Evolutionary conservation across 2,888 invertebrate species (phyloP), one percentile per base, ranked within the genome.

Genomic region (Acleris literana): DNA sequence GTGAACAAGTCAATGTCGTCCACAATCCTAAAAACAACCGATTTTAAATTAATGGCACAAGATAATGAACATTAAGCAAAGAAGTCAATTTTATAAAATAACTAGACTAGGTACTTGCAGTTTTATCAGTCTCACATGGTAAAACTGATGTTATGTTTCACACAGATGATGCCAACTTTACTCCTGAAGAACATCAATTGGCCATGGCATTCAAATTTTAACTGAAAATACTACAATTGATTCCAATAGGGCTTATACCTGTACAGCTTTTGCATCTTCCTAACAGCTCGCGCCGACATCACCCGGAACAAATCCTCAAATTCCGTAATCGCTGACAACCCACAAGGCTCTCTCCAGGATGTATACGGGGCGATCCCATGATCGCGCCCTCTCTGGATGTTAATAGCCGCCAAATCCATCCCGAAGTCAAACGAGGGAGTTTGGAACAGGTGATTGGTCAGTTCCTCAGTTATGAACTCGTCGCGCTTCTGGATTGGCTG

Each of bases 1-100:
- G 97, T 94, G 80, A 97, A 97, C 1, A 97, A 88, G 81, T 98
- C 97, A 66, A 98, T 95, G 79, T 98, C 97, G 65, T 97, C 96
- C 0, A 97, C 95, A 69, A 95, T 93, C 33, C 94, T 93, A 75
- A 5, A 55, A 55, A 22, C 7, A 55, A 20, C 0, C 53, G 25
- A 13, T 49, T 11, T 39, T 13, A 11, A 33, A 11, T 33, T 11
- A 39, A 4, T 4, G 11, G 33, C 3, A 33, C 11, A 39, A 39
- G 4, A 39, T 11, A 13, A 9, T 9, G 13, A 39, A 13, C 1
- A 39, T 33, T 33, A 11, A 33, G 11, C 33, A 13, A 13, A 39
- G 33, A 13, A 9, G 39, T 13, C 13, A 13, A 39, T 39, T 39
- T 39, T 39, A 39, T 4, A 13, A 39, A 39, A 3, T 39, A 39